Conservation (phyloP, 2,113 vertebrate genomes). For the Geothlypis trichas region DNA sequence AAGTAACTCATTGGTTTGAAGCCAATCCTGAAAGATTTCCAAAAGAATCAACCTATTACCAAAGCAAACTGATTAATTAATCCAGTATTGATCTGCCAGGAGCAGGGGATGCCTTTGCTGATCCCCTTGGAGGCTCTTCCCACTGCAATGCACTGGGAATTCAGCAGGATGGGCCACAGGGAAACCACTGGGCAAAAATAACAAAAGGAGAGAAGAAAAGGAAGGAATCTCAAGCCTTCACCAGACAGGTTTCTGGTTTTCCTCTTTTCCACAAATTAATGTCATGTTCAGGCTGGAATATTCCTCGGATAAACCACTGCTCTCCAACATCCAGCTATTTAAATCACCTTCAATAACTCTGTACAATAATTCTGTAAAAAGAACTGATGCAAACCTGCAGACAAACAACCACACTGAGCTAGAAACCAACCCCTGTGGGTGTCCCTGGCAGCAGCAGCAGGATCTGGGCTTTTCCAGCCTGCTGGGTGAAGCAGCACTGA, state of each 20-base stretch:
- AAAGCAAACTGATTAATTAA: not conserved
- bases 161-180: not conserved
- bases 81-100: not conserved
- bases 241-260: not conserved
- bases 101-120: not conserved
- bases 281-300: not conserved
- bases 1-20: not conserved
- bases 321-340: not conserved
- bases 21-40: not conserved
- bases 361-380: not conserved
- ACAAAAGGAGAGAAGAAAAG: not conserved
- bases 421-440: not conserved
- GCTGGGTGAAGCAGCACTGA: not conserved
- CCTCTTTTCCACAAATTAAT: not conserved
- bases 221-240: not conserved
- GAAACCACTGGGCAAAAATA: not conserved
- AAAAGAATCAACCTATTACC: not conserved
- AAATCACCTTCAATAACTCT: not conserved
- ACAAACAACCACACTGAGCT: fast-evolving
- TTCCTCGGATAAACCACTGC: not conserved
- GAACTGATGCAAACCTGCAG: not conserved
- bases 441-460: not conserved
- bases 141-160: not conserved
- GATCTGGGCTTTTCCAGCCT: no score
- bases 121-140: not conserved